Base-by-base conservation (phyloP, 1,140 invertebrate genomes). In the Calliphora vicina region DNA sequence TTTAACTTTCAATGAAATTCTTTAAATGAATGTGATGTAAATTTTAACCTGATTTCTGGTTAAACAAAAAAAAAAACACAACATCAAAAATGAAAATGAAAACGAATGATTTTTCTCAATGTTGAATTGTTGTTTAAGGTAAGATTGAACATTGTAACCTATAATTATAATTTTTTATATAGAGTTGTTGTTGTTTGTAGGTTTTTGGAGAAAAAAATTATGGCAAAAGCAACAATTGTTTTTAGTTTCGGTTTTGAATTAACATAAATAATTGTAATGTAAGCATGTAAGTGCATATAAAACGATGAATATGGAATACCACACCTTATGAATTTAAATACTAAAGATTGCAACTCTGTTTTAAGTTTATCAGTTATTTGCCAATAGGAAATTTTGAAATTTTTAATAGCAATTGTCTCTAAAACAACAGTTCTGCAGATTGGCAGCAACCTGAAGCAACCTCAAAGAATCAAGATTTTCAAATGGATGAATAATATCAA, bases 1-100 rank as follows among this genome's bases (percentile, higher is more conserved):
- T 23, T 67, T 20, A 67, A 74, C 26, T 29, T 67, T 76, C 74
- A 43, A 78, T 78, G 74, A 78, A 78, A 78, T 78, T 43, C 74
- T 25, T 20, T 78, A 10, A 78, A 78, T 78, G 35, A 8, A 45
- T 43, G 12, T 78, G n/a, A 45, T 78, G 35, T 15, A 45, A 78
- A 43, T 78, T 76, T 78, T 78, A 78, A 78, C 35, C 20, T 15
- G 23, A 43, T 17, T 78, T 78, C 43, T 20, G 43, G 74, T 43
- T 29, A 20, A 78, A 78, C n/a, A 23, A 13, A 50, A 50, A n/a
- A n/a, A n/a, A n/a, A n/a, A n/a, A n/a, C n/a, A n/a, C n/a, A n/a
- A n/a, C n/a, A n/a, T n/a, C n/a, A n/a, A n/a, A n/a, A n/a, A n/a
- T n/a, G n/a, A n/a, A n/a, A 17, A 17, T 50, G 12, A 50, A 50